Evolutionary conservation across 1,140 invertebrate genomes (phyloP), one percentile per base, ranked within the genome.

Genomic region (Hydropsyche tenuis): DNA sequence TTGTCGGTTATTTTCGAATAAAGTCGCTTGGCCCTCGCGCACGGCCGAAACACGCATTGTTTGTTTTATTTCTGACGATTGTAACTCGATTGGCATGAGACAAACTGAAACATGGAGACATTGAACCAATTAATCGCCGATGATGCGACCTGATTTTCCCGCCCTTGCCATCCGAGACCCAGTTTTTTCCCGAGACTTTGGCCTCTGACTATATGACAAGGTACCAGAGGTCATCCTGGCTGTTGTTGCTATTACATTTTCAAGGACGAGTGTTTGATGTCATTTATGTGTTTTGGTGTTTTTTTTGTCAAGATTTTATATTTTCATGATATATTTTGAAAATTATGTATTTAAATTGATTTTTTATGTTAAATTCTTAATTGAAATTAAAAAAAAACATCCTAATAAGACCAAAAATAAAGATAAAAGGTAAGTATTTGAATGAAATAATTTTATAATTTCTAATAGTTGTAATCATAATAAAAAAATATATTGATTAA

Each of bases 71-170:
- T 65, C 4, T 62, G 27, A 37, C 30, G 30, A 72, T 45, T n/a
- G 23, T 9, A 4, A 60, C 12, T 22, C 18, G 12, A 63, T 23
- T 72, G 45, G 62, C 53, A 45, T 65, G 9, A 16, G 51, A 64
- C 71, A 73, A 66, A 75, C 74, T 75, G 74, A 75, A 75, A 75
- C 74, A 73, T 51, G 62, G 69, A 53, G 69, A 74, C 69, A 70
- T 71, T 74, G 65, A 69, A 48, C 46, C 56, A 64, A 48, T 37
- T 23, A 43, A 74, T 37, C 30, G 30, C 30, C 30, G 30, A 37
- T 18, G 43, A 63, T 22, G 20, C 65, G 43, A 60, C 56, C 43
- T 48, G 5, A 68, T 18, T 42, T 14, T 37, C 30, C 30, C 3
- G 9, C 30, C 30, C 30, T 4, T 37, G 3, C 22, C 56, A 25